Evolutionary conservation across 30 jellyfish, hydroid and myxozoan species (phyloP), one percentile per base, ranked within the genome.

Genomic region (Cassiopea xamachana): DNA sequence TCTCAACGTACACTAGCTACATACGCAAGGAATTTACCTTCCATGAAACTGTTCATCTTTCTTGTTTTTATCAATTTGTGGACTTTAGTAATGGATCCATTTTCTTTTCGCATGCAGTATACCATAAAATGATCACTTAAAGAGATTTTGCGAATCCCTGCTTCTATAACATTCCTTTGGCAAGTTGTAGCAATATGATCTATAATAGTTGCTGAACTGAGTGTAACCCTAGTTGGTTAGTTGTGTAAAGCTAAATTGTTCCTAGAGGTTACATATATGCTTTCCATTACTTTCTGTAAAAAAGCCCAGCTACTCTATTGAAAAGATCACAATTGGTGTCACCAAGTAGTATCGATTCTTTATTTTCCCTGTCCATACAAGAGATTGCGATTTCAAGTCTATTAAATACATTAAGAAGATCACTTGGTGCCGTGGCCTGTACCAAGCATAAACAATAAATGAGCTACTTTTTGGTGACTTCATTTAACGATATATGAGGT

Each of bases 171-270:
- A n/a, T n/a, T n/a, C n/a, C n/a, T n/a, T n/a, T n/a, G n/a, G n/a
- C n/a, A n/a, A n/a, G n/a, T n/a, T n/a, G n/a, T n/a, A n/a, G 84
- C 92, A 39, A 83, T 68, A 50, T 83, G 87, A 51, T 69, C 92
- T 64, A 83, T 83, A 7, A 83, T 3, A 5, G 92, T 49, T 6
- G 87, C 73, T 7, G 87, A 14, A 46, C 7, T 48, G 2, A 51
- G 75, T 3, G 73, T 64, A 6, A 64, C 92, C 74, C 92, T 83
- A 1, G 92, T 83, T 45, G 85, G 86, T 64, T 3, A 82, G 67
- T 44, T 83, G 92, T 27, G 14, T 16, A 48, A 83, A 49, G 73
- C 75, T 44, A 49, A 64, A 83, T 3, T 27, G 86, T 45, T 83
- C 92, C 13, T 68, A 83, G 14, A 83, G 2, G 46, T 83, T 46